Base-by-base conservation (phyloP, 2,888 invertebrate species). In the Aporophyla nigra region DNA sequence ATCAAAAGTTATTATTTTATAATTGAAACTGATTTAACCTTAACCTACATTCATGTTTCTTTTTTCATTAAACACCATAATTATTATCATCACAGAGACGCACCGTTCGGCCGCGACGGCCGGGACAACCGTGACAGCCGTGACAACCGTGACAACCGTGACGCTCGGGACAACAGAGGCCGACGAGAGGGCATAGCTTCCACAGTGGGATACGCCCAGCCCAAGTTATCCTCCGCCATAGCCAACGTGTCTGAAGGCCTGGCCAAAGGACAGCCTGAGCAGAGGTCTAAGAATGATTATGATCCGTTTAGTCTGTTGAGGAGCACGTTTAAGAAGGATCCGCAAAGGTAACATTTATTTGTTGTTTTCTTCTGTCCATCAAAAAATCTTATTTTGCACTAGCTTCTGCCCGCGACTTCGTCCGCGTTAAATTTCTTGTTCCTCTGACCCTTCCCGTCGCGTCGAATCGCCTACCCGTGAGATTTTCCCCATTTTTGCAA, bases 241-340 rank as follows among this genome's bases (percentile, higher is more conserved):
- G 82, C 91, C 49, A 86, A 88, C 74, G 82, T 89, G 3, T 76
- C 86, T 5, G 90, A 87, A 5, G 89, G 87, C 6, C 82, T 88
- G 6, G 70, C 76, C 3, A 88, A 86, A 21, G 49, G 71, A 6
- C 49, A n/a, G 14, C 71, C 71, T 5, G 81, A 83, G n/a, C 82
- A 61, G 43, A 79, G 54, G 63, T 40, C 76, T 16, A 86, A 86
- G 21, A 92, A 90, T 21, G 94, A 90, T 0, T 96, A 96, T 71
- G 97, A 97, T 73, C 97, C 96, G 0, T 93, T 95, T 89, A 92
- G 86, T 46, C 62, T 96, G 65, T 88, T 96, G 71, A 85, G 96
- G 54, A 96, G 95, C 86, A 95, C 95, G 4, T 95, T 97, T 82
- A 94, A 89, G 61, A 89, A 88, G 49, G 80, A 78, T 33, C 75